Conservation (phyloP, 2,113 vertebrate species). For the Phrynosoma blainvillii region DNA sequence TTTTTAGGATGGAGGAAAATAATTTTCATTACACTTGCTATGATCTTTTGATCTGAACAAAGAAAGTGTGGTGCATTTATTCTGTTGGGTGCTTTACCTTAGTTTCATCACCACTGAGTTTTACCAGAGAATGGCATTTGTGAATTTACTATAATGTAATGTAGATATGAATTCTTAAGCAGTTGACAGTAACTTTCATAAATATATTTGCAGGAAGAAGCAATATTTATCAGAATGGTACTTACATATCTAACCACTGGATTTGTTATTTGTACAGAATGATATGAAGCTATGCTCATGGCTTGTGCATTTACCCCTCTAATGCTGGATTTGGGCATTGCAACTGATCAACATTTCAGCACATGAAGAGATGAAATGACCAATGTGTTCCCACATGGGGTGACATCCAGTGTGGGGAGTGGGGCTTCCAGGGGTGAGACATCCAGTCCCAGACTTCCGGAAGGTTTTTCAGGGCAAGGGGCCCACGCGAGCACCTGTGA, state of each 20-base stretch:
- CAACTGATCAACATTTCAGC: conserved; percentile 22
- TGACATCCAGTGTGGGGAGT: too few species aligned
- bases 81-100: conserved; percentile 34
- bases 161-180: conserved; percentile 51
- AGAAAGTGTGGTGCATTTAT: conserved; percentile 47
- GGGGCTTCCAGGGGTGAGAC: too few species aligned
- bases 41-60: conserved; percentile 40
- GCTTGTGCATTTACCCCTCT: conserved; percentile 11
- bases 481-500: too few species aligned
- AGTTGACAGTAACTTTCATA: conserved; percentile 32
- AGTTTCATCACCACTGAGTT: conserved; percentile 38
- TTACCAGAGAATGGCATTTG: conserved; percentile 42
- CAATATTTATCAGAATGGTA: conserved; percentile 36
- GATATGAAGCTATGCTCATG: conserved; percentile 24
- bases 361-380: conserved; percentile 25
- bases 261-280: conserved; percentile 32
- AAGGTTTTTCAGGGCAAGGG: too few species aligned
- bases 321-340: background rate
- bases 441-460: too few species aligned
- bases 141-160: conserved; percentile 43
- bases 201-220: conserved; percentile 49
- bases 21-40: conserved; percentile 41
- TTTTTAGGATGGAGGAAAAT: conserved; percentile 38
- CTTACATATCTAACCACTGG: conserved; percentile 47
- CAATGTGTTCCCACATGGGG: too few species aligned